A percentile compares a stretch with the other conserved stretches of the same genome.
These are phyloP conservation scores for Oreochromis grahami DNA, from an alignment of 2,797 vertebrate genomes.

Conservation along the genomic window DNA sequence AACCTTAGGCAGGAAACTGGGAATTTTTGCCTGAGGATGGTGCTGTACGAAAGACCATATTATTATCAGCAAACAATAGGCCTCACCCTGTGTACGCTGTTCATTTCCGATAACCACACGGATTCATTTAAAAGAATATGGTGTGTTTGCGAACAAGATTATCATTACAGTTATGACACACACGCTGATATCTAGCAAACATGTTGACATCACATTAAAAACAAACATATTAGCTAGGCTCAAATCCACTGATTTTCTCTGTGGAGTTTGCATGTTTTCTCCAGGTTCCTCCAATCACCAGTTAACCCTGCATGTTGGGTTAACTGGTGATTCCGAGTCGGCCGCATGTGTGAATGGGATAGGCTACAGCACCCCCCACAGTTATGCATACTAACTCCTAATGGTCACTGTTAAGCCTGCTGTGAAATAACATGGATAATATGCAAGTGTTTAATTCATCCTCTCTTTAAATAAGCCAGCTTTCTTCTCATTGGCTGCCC, in stretches of 20 bases:
- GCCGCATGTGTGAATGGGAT: background rate
- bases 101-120: background rate
- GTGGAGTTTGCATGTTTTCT: background rate
- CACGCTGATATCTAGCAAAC: background rate
- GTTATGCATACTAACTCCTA: background rate
- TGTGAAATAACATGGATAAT: background rate
- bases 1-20: background rate
- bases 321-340: background rate
- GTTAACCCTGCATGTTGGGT: background rate
- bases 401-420: background rate
- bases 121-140: background rate
- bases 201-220: background rate
- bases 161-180: background rate
- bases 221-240: background rate
- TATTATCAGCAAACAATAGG: background rate
- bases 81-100: background rate
- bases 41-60: background rate
- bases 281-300: background rate
- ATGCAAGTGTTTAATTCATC: background rate
- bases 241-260: background rate
- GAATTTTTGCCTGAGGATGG: background rate
- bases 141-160: background rate
- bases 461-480: background rate
- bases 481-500: background rate
- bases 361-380: background rate